Base-by-base conservation (phyloP, 2,888 invertebrate species). In the Stenichneumon culpator region DNA sequence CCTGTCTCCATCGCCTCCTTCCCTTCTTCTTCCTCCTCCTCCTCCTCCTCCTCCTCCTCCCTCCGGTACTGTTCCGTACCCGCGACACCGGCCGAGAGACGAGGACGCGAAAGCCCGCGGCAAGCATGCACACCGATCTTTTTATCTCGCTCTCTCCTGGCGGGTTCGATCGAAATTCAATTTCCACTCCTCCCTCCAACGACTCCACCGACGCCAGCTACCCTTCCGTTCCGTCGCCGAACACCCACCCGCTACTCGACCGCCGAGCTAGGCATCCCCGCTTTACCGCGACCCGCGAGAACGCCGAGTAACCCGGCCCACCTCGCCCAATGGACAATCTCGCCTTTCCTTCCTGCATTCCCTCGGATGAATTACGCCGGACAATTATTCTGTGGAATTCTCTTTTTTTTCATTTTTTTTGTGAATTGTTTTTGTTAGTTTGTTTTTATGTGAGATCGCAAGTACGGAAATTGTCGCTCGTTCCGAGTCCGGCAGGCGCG, bases 91-190 rank as follows among this genome's bases (percentile, higher is more conserved):
- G 16, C 14, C 2, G 60, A 32, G 28, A 6, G 60, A 63, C 2
- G 6, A 63, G 28, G 28, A 28, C 28, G n/a, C 6, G 1, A 1
- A 28, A 44, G 36, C 25, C 19, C 11, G 3, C 39, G 39, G 39
- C 44, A 4, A 57, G 57, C 22, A 57, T 44, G 14, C 67, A n/a
- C 22, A 19, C 36, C 19, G 32, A 19, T 84, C 82, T n/a, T 1
- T 50, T 57, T 52, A 67, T 57, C 73, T 44, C 47, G 52, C 73
- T 68, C 84, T 78, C 85, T 83, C 79, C 82, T 79, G 89, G 90
- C 89, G 91, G 93, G 91, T 93, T 93, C 93, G 93, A 93, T 93
- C 93, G 93, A 93, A 93, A 93, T 93, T 93, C 93, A 93, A 93
- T 93, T 93, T 93, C 93, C 93, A 93, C 92, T 92, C 89, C 87